Percentiles rank a stretch among this genome's conserved stretches.
Conservation (phyloP, 2,888 invertebrate species). For the Oxycera nigricornis region DNA sequence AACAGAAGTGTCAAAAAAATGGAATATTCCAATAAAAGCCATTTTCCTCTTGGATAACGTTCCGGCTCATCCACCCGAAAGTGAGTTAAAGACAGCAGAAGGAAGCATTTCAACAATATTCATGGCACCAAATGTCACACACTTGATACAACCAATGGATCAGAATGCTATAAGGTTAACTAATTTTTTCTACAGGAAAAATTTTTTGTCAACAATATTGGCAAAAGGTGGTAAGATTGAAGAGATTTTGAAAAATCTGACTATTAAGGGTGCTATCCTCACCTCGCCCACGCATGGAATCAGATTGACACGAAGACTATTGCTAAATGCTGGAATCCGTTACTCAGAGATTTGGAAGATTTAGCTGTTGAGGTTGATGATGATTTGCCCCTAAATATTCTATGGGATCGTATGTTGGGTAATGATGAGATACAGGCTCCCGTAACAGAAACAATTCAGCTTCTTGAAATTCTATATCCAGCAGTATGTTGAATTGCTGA, state of each 20-base stretch:
- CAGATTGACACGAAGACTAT: slow-evolving; percentile 7
- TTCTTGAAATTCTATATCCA: slow-evolving; percentile 4
- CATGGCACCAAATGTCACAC: too few species aligned
- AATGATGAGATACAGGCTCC: background rate
- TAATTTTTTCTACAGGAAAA: slow-evolving; percentile 36
- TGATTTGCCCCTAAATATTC: slow-evolving; percentile 3
- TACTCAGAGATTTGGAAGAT: background rate
- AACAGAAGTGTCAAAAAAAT: too few species aligned
- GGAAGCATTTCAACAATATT: too few species aligned
- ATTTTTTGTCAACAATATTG: background rate
- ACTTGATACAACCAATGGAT: too few species aligned
- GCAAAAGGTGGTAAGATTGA: background rate
- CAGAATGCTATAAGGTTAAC: too few species aligned
- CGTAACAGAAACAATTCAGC: slow-evolving; percentile 15
- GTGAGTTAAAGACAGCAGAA: too few species aligned
- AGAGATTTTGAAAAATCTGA: background rate
- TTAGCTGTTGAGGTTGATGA: background rate
- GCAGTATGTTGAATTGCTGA: background rate
- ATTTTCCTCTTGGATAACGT: too few species aligned
- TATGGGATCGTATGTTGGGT: too few species aligned
- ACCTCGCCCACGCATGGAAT: background rate
- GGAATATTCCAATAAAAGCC: too few species aligned
- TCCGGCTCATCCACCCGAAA: too few species aligned
- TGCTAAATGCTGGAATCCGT: slow-evolving; percentile 6
- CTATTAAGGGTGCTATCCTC: too few species aligned